Percentiles rank a stretch among this genome's conserved stretches.
phyloP scores from a whole-genome alignment of 1,140 invertebrate genomes.

The Pteromalus puparum region DNA sequence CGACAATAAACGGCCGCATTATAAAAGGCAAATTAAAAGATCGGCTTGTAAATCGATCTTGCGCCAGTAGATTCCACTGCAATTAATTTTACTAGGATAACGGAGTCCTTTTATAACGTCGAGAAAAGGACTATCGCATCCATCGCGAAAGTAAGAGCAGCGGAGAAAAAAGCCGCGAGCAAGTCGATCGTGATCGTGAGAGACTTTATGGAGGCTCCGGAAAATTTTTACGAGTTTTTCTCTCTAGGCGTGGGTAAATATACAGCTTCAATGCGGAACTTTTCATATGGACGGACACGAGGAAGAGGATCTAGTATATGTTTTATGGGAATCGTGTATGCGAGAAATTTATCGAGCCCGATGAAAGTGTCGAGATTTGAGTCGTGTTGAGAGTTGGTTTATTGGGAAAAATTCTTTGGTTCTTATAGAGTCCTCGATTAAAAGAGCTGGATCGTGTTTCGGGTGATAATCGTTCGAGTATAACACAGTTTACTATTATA shows the following conservation, averaged over 20 bases:
- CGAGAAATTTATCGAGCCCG: background rate
- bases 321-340: background rate
- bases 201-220: too few relatives aligned
- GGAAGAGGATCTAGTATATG: background rate
- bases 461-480: background rate
- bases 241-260: too few relatives aligned
- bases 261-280: too few relatives aligned
- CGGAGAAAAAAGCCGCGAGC: too few relatives aligned
- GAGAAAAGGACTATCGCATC: too few relatives aligned
- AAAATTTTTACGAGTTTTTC: too few relatives aligned
- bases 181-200: too few relatives aligned
- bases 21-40: constrained; percentile 21
- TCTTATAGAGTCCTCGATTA: too few relatives aligned
- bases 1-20: constrained; percentile 6
- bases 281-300: background rate
- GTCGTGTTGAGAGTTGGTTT: background rate
- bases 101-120: background rate
- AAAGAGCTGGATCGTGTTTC: too few relatives aligned
- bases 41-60: background rate
- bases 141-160: too few relatives aligned
- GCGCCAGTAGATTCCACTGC: too few relatives aligned
- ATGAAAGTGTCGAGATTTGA: background rate
- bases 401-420: background rate
- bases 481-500: background rate
- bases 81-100: background rate